Evolutionary conservation across 2,113 vertebrate species (phyloP), one percentile per base, ranked within the genome.

Genomic region (Dipodomys spectabilis): DNA sequence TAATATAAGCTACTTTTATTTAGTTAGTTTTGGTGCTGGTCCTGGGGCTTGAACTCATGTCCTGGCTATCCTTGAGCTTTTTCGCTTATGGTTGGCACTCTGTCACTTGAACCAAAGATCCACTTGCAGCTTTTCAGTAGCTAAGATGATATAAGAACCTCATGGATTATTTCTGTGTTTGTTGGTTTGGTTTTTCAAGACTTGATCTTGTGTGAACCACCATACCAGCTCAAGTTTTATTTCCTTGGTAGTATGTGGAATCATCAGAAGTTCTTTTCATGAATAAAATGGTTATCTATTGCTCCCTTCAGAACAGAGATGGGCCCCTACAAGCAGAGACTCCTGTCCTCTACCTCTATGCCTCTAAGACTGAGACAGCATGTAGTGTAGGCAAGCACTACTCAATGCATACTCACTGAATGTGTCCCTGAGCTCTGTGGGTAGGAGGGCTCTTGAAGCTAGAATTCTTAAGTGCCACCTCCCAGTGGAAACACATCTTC

Each of bases 231-330:
- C 62, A 64, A 64, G 23, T 64, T 1, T 49, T 71, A 49, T 57
- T 93, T 88, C 73, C 27, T 92, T 86, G 6, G 65, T 64, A 49
- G 7, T 9, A 74, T 22, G 68, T 74, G 72, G 7, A 60, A 62
- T 11, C 45, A 91, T 57, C 27, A 88, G 23, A 91, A 83, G n/a
- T 90, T 57, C 28, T 77, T 80, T 86, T 62, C 88, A 83, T 6
- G 4, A 30, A 25, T n/a, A 57, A 57, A 2, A 18, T 18, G 12
- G 53, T 57, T 18, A 11, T 57, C 53, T 57, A 57, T 16, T 57
- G 4, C 53, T 57, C 15, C 12, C 53, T 15, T 57, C 1, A 1
- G 49, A 62, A 22, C 62, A 64, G 62, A 23, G 62, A 64, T 25
- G 6, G 6, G 62, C 62, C 62, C 20, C 62, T 57, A 57, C 15